Evolutionary conservation across 2,113 vertebrate genomes (phyloP).

Genomic region (Amblyopsis rosae): DNA sequence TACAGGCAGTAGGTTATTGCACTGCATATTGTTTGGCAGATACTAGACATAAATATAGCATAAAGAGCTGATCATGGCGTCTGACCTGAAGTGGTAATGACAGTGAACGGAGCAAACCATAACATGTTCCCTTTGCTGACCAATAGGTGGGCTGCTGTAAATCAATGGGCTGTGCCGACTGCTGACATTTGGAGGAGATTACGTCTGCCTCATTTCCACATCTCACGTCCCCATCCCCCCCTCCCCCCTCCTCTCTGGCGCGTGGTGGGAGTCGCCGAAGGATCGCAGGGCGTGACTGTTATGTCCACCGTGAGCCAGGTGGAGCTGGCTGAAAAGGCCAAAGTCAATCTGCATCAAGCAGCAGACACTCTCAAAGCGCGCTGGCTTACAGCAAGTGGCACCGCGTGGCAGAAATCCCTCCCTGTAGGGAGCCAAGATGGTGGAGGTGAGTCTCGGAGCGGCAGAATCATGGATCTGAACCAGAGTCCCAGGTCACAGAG

Average conservation of each 20-base stretch:
- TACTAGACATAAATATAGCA: not conserved
- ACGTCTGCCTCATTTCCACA: conserved; percentile 42
- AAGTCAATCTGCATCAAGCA: conserved; percentile 48
- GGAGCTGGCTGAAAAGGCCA: conserved; percentile 45
- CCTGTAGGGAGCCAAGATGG: conserved; percentile 22
- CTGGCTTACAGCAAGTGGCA: conserved; percentile 44
- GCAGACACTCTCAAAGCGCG: conserved; percentile 53
- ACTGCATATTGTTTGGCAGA: not conserved
- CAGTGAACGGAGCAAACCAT: conserved; percentile 6
- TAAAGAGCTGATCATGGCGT: conserved; percentile 4
- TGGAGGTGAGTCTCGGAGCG: conserved; percentile 44
- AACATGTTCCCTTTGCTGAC: conserved; percentile 1
- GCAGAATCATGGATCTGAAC: conserved; percentile 32
- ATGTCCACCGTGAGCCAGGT: conserved; percentile 26
- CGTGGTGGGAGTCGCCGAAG: not conserved
- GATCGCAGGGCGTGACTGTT: conserved; percentile 25
- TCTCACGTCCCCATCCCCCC: conserved; percentile 31
- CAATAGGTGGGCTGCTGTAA: conserved; percentile 15
- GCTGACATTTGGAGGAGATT: conserved; percentile 44
- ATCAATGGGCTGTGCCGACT: conserved; percentile 41
- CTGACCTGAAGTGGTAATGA: conserved; percentile 28
- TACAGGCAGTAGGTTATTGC: not conserved
- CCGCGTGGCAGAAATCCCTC: conserved; percentile 10
- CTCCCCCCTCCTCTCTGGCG: conserved; percentile 13
- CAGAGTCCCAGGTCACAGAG: conserved; percentile 31